Evolutionary conservation across 1,140 invertebrate genomes (phyloP), one percentile per base, ranked within the genome.

Genomic region (Latrodectus geometricus): DNA sequence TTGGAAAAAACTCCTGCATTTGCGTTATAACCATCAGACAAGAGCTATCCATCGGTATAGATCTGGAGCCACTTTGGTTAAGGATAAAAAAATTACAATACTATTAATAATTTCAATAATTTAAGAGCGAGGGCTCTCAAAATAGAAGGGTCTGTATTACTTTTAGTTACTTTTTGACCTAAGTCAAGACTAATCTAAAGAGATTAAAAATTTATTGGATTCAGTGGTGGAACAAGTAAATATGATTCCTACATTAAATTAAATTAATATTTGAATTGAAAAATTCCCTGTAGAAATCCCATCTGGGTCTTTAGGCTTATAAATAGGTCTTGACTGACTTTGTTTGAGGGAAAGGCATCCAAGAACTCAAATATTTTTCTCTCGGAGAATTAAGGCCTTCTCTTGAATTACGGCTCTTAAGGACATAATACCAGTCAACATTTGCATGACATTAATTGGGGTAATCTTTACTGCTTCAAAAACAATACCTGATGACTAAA

Each of bases 91-190:
- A n/a, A n/a, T n/a, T n/a, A n/a, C n/a, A n/a, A n/a, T n/a, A n/a
- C n/a, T n/a, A n/a, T n/a, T n/a, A n/a, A n/a, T n/a, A n/a, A n/a
- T n/a, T n/a, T n/a, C n/a, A n/a, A n/a, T n/a, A n/a, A n/a, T n/a
- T 76, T 52, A 0, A 76, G 52, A 23, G 74, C 20, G 0, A 76
- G 50, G 74, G 50, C 74, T 76, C 48, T 73, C 35, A 50, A 73
- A 73, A 49, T 50, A 73, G 70, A 73, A 49, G 70, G 12, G 35
- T 73, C 70, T 14, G 70, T 73, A 49, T 35, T 50, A 50, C 35
- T 73, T 73, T 73, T 73, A 73, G 0, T 50, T 49, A 73, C 2
- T 15, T 15, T 73, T 12, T 73, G 70, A n/a, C 70, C 0, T 15
- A 7, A 15, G 9, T 73, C 70, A 73, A 73, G 12, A 73, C 49